A percentile compares a stretch with the other conserved stretches of the same genome.
Conservation (phyloP, 2,888 invertebrate species). For the Ellobium chinense region DNA sequence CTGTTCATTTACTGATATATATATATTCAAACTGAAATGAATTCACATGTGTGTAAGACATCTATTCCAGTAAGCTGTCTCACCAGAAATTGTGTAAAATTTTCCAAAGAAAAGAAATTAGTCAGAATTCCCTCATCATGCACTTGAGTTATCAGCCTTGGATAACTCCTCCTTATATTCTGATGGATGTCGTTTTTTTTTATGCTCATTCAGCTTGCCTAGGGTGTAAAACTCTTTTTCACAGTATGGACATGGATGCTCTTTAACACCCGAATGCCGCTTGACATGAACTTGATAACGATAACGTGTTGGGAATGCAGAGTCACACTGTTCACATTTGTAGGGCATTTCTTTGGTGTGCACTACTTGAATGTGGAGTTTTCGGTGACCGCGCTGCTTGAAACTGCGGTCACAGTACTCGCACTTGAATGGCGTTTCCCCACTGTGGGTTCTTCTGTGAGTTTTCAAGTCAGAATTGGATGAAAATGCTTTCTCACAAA, state of each 20-base stretch:
- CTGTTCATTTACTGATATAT: no score
- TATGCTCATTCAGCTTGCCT: slow-evolving; percentile 53
- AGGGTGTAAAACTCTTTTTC: slow-evolving; percentile 48
- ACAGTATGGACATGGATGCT: slow-evolving; percentile 46
- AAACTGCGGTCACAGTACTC: slow-evolving; percentile 52
- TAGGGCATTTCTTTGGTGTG: slow-evolving; percentile 53
- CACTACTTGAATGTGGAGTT: slow-evolving; percentile 51
- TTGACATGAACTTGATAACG: slow-evolving; percentile 51
- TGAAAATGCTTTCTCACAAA: slow-evolving; percentile 49
- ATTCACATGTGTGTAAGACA: no score
- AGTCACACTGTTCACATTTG: slow-evolving; percentile 47
- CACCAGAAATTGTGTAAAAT: background rate
- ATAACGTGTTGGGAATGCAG: slow-evolving; percentile 51
- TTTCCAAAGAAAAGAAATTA: background rate
- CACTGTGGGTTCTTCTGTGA: slow-evolving; percentile 52
- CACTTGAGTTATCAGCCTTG: no score
- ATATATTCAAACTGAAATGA: no score
- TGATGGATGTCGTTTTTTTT: slow-evolving; percentile 41
- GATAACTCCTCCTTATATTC: slow-evolving; percentile 26
- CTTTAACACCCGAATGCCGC: slow-evolving; percentile 47
- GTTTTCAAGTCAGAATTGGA: slow-evolving; percentile 52
- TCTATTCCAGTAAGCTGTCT: no score
- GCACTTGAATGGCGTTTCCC: slow-evolving; percentile 53
- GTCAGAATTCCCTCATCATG: no score
- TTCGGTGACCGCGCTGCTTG: slow-evolving; percentile 52